Conservation (phyloP, 2,113 vertebrate species). For the Cryptotis parvus region DNA sequence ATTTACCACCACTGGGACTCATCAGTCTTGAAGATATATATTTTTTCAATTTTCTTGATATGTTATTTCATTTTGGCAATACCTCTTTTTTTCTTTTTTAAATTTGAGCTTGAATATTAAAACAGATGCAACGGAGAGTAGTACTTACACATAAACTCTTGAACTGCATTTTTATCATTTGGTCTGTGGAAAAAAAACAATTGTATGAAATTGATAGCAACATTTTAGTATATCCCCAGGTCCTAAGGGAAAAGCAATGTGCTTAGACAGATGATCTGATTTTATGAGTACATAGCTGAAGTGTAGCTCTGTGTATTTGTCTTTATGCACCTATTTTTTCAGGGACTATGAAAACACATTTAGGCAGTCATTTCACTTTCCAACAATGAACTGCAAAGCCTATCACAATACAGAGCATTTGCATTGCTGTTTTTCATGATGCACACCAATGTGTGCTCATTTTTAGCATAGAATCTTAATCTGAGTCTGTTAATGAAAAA, state of each 20-base stretch:
- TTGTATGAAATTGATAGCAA: slow-evolving; percentile 85
- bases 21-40: slow-evolving; percentile 64
- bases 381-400: slow-evolving; percentile 65
- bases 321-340: slow-evolving; percentile 81
- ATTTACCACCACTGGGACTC: slow-evolving; percentile 62
- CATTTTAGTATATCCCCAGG: slow-evolving; percentile 79
- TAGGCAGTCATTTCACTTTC: slow-evolving; percentile 64
- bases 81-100: slow-evolving; percentile 70
- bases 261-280: slow-evolving; percentile 81
- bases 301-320: slow-evolving; percentile 78
- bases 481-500: slow-evolving; percentile 72
- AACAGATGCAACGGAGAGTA: slow-evolving; percentile 76
- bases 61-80: slow-evolving; percentile 75
- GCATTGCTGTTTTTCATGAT: slow-evolving; percentile 67
- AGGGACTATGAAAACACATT: slow-evolving; percentile 79
- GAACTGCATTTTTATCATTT: slow-evolving; percentile 86
- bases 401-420: slow-evolving; percentile 68
- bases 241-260: slow-evolving; percentile 78
- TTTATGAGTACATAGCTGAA: slow-evolving; percentile 83
- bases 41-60: slow-evolving; percentile 75
- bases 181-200: slow-evolving; percentile 76
- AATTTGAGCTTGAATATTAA: slow-evolving; percentile 82
- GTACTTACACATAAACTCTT: slow-evolving; percentile 85
- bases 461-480: slow-evolving; percentile 63
- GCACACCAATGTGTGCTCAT: slow-evolving; percentile 57